These are phyloP conservation scores for Drymonia ruficornis DNA, from an alignment of 2,888 invertebrate species.

Conservation along the genomic window DNA sequence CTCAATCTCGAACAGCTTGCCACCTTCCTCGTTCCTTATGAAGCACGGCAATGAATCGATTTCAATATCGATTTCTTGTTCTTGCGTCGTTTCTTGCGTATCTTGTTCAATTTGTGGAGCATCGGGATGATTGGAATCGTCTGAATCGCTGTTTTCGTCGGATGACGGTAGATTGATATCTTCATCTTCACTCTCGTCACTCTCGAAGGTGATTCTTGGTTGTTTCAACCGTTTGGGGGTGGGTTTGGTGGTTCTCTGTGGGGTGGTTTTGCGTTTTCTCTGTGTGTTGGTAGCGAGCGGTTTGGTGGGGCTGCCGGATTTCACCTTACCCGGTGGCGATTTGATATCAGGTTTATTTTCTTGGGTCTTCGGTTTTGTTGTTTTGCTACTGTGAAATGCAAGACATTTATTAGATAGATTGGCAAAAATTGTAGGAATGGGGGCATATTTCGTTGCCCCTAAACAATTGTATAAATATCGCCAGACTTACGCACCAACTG, in stretches of 20 bases:
- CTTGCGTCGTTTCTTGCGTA: not conserved
- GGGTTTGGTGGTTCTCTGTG: not conserved
- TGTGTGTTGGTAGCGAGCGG: not conserved
- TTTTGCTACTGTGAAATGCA: not conserved
- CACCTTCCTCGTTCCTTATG: conserved; percentile 12
- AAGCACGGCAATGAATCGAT: conserved; percentile 16
- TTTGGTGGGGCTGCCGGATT: conserved; percentile 4
- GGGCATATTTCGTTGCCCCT: too few species aligned
- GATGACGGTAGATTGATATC: not conserved
- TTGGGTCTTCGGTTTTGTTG: conserved; percentile 10
- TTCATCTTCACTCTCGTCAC: not conserved
- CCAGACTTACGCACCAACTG: too few species aligned
- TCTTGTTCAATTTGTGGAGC: not conserved
- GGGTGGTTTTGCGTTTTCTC: not conserved
- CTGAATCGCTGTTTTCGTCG: not conserved
- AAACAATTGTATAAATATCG: too few species aligned
- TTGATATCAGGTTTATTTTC: conserved; percentile 5
- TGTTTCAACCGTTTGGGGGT: conserved; percentile 9
- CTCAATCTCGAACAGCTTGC: conserved; percentile 42
- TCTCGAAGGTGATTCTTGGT: conserved; percentile 16
- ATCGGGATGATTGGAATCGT: not conserved
- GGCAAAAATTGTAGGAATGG: too few species aligned
- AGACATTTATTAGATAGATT: not conserved
- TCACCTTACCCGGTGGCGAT: conserved; percentile 8
- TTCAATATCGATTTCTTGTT: conserved; percentile 13